phyloP scores from a whole-genome alignment of 2,113 vertebrate species.

The Rattus norvegicus region GRCr8 NC_086032.1:9181501-9182000 shows the following conservation, averaged over 20 bases:
- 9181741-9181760: too few relatives aligned
- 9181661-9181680: background rate
- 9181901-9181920: background rate
- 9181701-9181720: background rate
- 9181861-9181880: too few relatives aligned
- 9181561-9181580: background rate
- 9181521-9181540: background rate
- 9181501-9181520: too few relatives aligned
- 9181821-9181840: too few relatives aligned
- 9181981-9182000: background rate
- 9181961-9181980: background rate
- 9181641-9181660: background rate
- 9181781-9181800: background rate
- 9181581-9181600: background rate
- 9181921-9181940: background rate
- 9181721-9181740: background rate
- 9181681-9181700: background rate
- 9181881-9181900: too few relatives aligned
- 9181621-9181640: background rate
- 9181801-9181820: too few relatives aligned
- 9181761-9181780: too few relatives aligned
- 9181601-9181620: background rate
- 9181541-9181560: rapidly evolving
- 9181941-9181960: background rate
- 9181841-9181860: too few relatives aligned